These are phyloP conservation scores for Troides helena DNA, from an alignment of 2,888 invertebrate species.

Conservation along the genomic window DNA sequence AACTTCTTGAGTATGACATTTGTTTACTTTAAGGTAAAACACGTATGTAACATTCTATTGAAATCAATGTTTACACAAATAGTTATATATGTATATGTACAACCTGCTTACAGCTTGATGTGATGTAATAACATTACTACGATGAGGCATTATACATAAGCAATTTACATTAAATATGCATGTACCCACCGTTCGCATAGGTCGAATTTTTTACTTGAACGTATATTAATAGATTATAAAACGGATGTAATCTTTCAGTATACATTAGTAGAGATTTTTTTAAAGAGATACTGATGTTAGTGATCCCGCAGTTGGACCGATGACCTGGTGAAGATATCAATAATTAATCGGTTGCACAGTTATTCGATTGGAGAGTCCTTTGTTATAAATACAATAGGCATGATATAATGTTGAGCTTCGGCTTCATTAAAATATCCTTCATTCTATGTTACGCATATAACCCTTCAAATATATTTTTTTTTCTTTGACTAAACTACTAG, in stretches of 20 bases:
- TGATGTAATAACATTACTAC: slow-evolving; percentile 7
- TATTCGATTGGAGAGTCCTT: too few species aligned
- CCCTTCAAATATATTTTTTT: too few species aligned
- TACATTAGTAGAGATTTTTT: too few species aligned
- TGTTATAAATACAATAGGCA: too few species aligned
- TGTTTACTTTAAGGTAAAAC: neutral
- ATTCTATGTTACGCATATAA: too few species aligned
- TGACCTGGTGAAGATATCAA: too few species aligned
- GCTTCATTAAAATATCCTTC: too few species aligned
- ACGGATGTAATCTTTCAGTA: neutral
- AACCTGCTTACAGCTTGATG: neutral
- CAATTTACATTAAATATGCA: slow-evolving; percentile 26
- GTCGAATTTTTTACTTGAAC: slow-evolving; percentile 15
- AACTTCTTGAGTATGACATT: neutral
- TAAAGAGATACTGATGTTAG: too few species aligned
- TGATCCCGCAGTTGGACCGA: too few species aligned
- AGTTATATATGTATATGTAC: neutral
- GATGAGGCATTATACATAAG: slow-evolving; percentile 12
- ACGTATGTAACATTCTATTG: neutral
- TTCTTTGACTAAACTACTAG: too few species aligned
- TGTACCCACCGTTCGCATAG: slow-evolving; percentile 15
- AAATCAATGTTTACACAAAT: neutral
- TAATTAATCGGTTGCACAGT: too few species aligned
- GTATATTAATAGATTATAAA: neutral
- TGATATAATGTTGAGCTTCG: too few species aligned